Evolutionary conservation across 2,797 vertebrate genomes (phyloP).

Genomic region (Botia kubotai): DNA sequence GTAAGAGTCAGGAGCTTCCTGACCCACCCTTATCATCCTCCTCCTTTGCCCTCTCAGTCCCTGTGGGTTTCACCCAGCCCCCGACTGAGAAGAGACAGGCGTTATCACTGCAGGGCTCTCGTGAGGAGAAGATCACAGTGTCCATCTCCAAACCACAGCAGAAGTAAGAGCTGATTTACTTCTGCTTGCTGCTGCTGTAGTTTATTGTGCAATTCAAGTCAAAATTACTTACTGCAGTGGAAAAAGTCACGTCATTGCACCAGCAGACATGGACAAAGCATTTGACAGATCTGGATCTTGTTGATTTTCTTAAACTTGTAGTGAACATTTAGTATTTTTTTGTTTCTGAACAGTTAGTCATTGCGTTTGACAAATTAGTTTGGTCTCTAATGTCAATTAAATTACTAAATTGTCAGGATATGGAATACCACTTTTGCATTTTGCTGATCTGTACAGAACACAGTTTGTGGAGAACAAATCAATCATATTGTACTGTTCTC

Average conservation of each 20-base stretch:
- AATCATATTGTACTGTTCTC: not conserved
- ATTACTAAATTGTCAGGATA: not conserved
- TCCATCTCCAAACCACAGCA: conserved; percentile 88
- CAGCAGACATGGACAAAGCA: not conserved
- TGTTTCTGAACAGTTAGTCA: too few relatives aligned
- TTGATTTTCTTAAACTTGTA: conserved; percentile 1
- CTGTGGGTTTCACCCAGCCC: conserved; percentile 65
- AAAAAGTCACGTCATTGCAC: not conserved
- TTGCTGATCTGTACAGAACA: not conserved
- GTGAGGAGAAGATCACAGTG: conserved; percentile 88
- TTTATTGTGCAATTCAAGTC: conserved; percentile 6
- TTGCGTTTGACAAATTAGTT: not conserved
- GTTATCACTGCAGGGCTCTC: conserved; percentile 78
- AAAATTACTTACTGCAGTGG: not conserved
- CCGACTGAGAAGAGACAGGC: conserved; percentile 82
- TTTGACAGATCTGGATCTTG: not conserved
- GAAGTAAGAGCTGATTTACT: conserved; percentile 78
- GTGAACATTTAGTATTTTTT: not conserved
- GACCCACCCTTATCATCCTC: conserved; percentile 86
- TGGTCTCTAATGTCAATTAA: not conserved
- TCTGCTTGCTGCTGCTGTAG: not conserved
- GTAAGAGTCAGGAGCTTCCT: conserved; percentile 95
- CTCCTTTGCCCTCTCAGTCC: conserved; percentile 72
- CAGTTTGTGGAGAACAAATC: not conserved
- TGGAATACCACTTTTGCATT: not conserved